These are phyloP conservation scores for Heloderma charlesbogerti DNA, from an alignment of 2,113 vertebrate genomes.

Conservation along the genomic window DNA sequence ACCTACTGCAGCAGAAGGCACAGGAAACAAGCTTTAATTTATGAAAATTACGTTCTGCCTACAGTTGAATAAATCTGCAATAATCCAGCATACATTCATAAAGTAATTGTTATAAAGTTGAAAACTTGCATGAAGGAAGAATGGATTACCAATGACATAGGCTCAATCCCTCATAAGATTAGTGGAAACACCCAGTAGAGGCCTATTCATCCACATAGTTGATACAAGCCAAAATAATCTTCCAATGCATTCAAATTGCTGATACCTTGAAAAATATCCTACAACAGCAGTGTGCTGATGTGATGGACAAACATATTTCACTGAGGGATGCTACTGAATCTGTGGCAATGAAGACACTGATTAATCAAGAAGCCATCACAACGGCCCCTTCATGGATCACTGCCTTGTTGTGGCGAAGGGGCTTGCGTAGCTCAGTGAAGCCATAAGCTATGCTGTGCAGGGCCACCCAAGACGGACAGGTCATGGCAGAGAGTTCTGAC, in stretches of 20 bases:
- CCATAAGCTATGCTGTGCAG: too few species aligned
- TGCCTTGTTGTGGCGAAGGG: too few species aligned
- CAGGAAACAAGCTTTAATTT: constrained; percentile 38
- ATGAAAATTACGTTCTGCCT: constrained; percentile 29
- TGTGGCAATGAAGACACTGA: background rate
- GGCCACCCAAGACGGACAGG: too few species aligned
- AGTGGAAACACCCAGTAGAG: background rate
- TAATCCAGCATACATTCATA: constrained; percentile 16
- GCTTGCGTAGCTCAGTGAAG: too few species aligned
- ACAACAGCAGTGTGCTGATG: background rate
- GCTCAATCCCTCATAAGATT: background rate
- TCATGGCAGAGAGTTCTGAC: too few species aligned
- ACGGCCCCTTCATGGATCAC: too few species aligned
- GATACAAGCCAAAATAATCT: background rate
- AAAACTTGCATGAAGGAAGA: background rate
- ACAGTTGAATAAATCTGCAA: constrained; percentile 3
- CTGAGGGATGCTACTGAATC: background rate
- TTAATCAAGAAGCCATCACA: too few species aligned
- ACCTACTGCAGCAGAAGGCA: background rate
- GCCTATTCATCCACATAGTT: background rate
- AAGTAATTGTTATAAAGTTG: constrained; percentile 10
- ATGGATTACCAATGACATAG: background rate
- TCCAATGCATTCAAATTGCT: background rate
- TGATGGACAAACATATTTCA: background rate
- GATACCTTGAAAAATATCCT: background rate